A percentile compares a stretch with the other conserved stretches of the same genome.
Evolutionary conservation across 2,797 vertebrate genomes (phyloP).

Genomic region (Ara ararauna): DNA sequence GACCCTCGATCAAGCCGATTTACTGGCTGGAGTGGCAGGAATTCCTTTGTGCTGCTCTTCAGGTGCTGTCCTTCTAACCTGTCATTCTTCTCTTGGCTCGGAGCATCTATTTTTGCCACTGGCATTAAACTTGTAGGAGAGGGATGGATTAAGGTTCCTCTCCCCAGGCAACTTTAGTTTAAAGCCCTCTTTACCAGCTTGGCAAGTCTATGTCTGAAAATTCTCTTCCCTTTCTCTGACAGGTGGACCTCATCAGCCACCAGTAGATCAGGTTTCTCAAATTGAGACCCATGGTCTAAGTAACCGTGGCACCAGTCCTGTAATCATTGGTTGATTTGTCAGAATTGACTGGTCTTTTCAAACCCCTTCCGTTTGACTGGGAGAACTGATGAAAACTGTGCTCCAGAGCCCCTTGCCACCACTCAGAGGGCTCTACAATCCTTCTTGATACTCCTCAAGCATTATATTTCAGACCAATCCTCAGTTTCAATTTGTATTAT

Average conservation of each 20-base stretch:
- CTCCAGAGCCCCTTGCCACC: neutral
- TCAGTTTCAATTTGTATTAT: constrained; percentile 23
- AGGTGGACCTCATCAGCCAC: no score
- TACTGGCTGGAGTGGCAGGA: neutral
- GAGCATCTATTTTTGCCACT: neutral
- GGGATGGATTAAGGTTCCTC: neutral
- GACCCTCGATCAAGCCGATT: neutral
- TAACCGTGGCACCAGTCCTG: neutral
- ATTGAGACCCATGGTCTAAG: neutral
- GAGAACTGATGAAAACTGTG: neutral
- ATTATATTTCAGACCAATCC: neutral
- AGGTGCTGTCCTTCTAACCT: neutral
- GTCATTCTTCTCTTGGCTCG: neutral
- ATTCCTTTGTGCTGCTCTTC: neutral
- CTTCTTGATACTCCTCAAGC: neutral
- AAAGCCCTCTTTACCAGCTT: neutral
- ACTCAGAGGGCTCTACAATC: neutral
- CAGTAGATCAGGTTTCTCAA: neutral
- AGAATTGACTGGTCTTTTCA: neutral
- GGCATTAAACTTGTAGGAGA: neutral
- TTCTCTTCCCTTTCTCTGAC: neutral
- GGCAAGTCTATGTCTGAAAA: neutral
- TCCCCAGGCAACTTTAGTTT: neutral
- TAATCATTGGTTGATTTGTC: neutral
- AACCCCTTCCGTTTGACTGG: neutral